A percentile compares a stretch with the other conserved stretches of the same genome.
These are phyloP conservation scores for Bombus terrestris DNA, from an alignment of 1,140 invertebrate species.

Conservation along the genomic window DNA sequence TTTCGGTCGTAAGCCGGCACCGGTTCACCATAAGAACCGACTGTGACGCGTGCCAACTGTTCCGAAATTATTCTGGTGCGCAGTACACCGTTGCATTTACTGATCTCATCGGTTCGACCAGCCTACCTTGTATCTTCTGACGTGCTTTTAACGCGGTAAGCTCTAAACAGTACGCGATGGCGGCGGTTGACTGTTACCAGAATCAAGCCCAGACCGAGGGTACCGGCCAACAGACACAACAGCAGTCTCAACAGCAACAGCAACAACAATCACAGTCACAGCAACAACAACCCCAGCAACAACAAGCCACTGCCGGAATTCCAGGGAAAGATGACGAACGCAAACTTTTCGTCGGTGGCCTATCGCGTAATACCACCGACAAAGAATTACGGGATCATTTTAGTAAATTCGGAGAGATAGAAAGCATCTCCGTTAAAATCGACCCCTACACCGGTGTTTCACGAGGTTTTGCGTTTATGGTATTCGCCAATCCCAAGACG, in stretches of 20 bases:
- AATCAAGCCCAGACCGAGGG: constrained; percentile 73
- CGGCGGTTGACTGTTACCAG: constrained; percentile 78
- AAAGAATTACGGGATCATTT: constrained; percentile 86
- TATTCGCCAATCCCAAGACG: constrained; percentile 85
- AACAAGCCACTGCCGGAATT: constrained; percentile 80
- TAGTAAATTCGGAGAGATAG: constrained; percentile 85
- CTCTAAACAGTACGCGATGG: constrained; percentile 66
- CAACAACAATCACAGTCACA: constrained; percentile 61
- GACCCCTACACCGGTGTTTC: constrained; percentile 86
- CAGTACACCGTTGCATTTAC: constrained; percentile 37
- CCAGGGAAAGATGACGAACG: constrained; percentile 83
- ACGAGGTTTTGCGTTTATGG: constrained; percentile 88
- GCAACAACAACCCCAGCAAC: constrained; percentile 56
- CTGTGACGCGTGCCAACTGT: constrained; percentile 66
- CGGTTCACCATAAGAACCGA: constrained; percentile 69
- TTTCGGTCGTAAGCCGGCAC: constrained; percentile 71
- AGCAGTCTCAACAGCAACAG: constrained; percentile 25
- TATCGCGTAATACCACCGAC: constrained; percentile 82
- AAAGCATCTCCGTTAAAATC: constrained; percentile 86
- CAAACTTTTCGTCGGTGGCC: constrained; percentile 82
- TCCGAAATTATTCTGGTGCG: constrained; percentile 54
- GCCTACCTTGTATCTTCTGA: constrained; percentile 20
- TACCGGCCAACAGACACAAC: constrained; percentile 48
- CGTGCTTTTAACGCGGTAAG: constrained; percentile 38
- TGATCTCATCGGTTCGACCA: constrained; percentile 10